Percentiles rank a stretch among this genome's conserved stretches.
These are phyloP conservation scores for Blomia tropicalis DNA, from an alignment of 2,888 invertebrate genomes.

Conservation along the genomic window DNA sequence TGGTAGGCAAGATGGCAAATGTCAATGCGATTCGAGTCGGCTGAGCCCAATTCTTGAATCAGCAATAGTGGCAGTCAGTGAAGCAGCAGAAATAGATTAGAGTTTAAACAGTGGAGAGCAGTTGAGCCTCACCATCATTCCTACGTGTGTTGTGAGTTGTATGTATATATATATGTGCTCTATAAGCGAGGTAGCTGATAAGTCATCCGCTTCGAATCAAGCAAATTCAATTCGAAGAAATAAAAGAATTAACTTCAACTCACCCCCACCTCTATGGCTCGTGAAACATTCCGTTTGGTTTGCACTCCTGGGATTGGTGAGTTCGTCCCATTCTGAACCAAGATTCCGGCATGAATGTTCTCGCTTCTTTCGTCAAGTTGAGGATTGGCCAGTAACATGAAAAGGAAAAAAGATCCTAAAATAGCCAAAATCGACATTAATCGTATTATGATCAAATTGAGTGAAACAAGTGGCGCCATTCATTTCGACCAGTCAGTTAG, in stretches of 20 bases:
- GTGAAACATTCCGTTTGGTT: no score
- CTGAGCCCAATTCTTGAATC: neutral
- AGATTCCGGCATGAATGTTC: neutral
- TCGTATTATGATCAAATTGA: neutral
- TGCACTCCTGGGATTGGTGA: neutral
- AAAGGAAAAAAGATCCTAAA: neutral
- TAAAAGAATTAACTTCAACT: conserved; percentile 14
- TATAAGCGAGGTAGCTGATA: conserved; percentile 8
- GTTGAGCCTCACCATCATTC: no score
- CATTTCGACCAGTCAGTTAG: neutral
- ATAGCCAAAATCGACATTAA: neutral
- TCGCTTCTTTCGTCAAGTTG: neutral
- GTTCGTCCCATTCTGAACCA: neutral
- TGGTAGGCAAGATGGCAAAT: neutral
- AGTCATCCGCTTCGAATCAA: neutral
- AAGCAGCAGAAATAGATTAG: conserved; percentile 18
- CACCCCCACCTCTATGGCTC: neutral
- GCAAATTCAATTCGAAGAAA: neutral
- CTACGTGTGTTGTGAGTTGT: neutral
- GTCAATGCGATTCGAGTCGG: neutral
- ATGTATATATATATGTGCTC: no score
- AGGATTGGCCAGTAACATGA: neutral
- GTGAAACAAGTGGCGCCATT: conserved; percentile 8
- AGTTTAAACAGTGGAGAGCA: conserved; percentile 10
- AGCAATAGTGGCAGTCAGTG: conserved; percentile 1